Evolutionary conservation across 2,888 invertebrate genomes (phyloP), one percentile per base, ranked within the genome.

Genomic region (Steromphala cineraria): DNA sequence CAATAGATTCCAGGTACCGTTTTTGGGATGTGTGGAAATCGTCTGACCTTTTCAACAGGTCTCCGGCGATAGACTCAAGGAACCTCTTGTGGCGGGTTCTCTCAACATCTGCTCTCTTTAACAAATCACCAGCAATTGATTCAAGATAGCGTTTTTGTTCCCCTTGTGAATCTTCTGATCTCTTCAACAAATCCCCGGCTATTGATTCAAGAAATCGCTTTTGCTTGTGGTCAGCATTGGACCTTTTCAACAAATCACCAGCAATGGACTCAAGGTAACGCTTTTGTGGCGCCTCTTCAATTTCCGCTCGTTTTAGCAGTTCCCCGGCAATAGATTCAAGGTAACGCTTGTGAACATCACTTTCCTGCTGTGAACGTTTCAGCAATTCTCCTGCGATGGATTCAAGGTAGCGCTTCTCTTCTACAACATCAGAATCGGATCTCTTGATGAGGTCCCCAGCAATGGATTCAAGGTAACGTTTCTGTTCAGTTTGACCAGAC

Each of bases 341-440:
- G 5, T 75, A 52, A 15, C 75, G 46, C 21, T 75, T 75, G 28
- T 75, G 75, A 8, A 24, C 46, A n/a, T 19, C 21, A 17, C 40
- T 46, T 52, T 75, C 75, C 15, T 19, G n/a, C n/a, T 55, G 28
- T 5, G 46, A 67, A 17, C 67, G 15, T n/a, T 78, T 78, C 62
- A 78, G 15, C n/a, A 78, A 67, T 15, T 78, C 78, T 21, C 62
- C 36, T 5, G 78, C 78, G n/a, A 78, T 78, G 19, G 78, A 62
- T 15, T 78, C 78, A 28, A 78, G 40, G 21, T 21, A 67, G 13
- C 78, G 56, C 24, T 78, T 78, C 7, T 78, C 62, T 62, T 62
- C 62, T 4, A n/a, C 28, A 15, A 24, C 15, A 8, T n/a, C 62
- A 2, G 62, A 62, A 62, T 71, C 71, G 8, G 28, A 28, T 19